phyloP scores from a whole-genome alignment of 2,797 vertebrate species.

The Cyprinella venusta region DNA sequence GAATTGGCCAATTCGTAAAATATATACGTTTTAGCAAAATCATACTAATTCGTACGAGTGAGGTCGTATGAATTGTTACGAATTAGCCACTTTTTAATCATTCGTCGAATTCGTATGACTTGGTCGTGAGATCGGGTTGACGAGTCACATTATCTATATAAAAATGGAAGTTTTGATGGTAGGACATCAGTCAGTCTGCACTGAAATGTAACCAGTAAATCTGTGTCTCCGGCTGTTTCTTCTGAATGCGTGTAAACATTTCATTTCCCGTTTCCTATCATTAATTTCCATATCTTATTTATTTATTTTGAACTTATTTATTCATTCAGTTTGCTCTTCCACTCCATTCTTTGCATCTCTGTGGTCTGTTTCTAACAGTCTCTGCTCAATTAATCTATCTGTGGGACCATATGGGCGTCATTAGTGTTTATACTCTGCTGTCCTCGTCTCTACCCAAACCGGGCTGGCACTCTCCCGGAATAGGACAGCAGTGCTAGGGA shows the following conservation, averaged over 20 bases:
- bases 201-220: constrained; percentile 28
- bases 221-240: constrained; percentile 33
- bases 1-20: no score
- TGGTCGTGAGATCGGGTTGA: no score
- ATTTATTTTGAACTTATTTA: constrained; percentile 19
- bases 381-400: constrained; percentile 58
- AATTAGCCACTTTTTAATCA: no score
- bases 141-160: background rate
- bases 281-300: constrained; percentile 19
- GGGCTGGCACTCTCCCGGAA: constrained; percentile 29
- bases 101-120: no score
- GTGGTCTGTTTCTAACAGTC: constrained; percentile 49
- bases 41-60: no score
- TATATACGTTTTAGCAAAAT: no score
- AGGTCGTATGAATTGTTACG: no score
- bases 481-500: constrained; percentile 12
- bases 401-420: constrained; percentile 56
- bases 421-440: constrained; percentile 50
- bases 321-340: constrained; percentile 11
- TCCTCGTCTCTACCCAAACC: constrained; percentile 42
- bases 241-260: constrained; percentile 44
- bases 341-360: constrained; percentile 48
- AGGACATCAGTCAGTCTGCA: background rate
- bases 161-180: background rate
- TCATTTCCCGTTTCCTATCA: constrained; percentile 38